These are phyloP conservation scores for Sycophaga agraensis DNA, from an alignment of 1,140 invertebrate species.

Conservation along the genomic window DNA sequence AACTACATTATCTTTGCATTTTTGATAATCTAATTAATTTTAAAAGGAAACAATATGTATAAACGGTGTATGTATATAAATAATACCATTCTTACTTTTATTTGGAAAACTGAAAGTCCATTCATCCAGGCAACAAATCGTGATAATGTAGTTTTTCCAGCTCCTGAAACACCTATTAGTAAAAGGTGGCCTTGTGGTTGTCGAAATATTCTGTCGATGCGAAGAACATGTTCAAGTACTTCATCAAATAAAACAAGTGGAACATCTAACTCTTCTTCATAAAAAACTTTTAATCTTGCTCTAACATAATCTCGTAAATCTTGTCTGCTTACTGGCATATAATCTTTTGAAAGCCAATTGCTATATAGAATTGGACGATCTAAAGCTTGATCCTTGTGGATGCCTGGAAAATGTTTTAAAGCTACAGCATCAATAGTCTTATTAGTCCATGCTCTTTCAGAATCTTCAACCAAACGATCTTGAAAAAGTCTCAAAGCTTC, in stretches of 20 bases:
- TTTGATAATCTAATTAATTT: background rate
- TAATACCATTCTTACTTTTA: slow-evolving; percentile 65
- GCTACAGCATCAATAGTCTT: slow-evolving; percentile 96
- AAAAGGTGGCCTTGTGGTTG: slow-evolving; percentile 98
- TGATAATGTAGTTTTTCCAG: slow-evolving; percentile 98
- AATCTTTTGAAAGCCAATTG: slow-evolving; percentile 99
- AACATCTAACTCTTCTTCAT: slow-evolving; percentile 99
- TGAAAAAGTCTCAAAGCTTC: slow-evolving; percentile 98
- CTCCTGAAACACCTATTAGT: slow-evolving; percentile 95
- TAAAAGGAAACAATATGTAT: background rate
- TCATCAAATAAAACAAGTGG: slow-evolving; percentile 98
- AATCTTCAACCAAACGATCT: slow-evolving; percentile 90
- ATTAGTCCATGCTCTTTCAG: slow-evolving; percentile 96
- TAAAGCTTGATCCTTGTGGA: slow-evolving; percentile 84
- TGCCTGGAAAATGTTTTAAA: slow-evolving; percentile 91
- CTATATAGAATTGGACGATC: slow-evolving; percentile 93
- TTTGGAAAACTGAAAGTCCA: slow-evolving; percentile 97
- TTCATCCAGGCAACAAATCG: slow-evolving; percentile 99
- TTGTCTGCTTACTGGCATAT: slow-evolving; percentile 93
- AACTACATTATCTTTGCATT: background rate
- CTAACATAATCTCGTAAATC: slow-evolving; percentile 95
- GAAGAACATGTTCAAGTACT: slow-evolving; percentile 95
- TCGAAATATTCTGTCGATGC: slow-evolving; percentile 98
- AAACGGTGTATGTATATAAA: background rate
- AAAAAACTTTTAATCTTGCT: slow-evolving; percentile 97